These are phyloP conservation scores for Passer montanus DNA, from an alignment of 2,113 vertebrate species.

Conservation along the genomic window DNA sequence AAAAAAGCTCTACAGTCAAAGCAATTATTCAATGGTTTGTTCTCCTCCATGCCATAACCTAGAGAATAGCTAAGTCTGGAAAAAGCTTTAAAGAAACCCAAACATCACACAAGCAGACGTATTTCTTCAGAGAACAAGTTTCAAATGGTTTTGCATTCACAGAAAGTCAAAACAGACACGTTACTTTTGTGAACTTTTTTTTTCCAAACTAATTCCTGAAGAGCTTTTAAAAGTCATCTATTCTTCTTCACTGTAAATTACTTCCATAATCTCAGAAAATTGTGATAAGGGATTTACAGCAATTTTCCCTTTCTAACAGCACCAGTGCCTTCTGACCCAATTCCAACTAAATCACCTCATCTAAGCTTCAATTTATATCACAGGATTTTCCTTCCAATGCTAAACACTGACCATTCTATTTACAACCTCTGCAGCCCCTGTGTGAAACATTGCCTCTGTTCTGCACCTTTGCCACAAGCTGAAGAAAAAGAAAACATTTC, in stretches of 20 bases:
- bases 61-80: not conserved
- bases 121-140: constrained; percentile 1
- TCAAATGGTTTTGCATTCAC: not conserved
- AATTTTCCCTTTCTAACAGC: constrained; percentile 12
- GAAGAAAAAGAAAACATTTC: not conserved
- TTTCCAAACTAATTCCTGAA: not conserved
- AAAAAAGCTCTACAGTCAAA: not conserved
- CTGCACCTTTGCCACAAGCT: not conserved
- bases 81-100: not conserved
- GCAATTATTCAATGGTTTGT: not conserved
- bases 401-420: not conserved
- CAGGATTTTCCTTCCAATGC: not conserved
- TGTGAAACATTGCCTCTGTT: not conserved
- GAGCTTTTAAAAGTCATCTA: constrained; percentile 5
- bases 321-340: constrained; percentile 40
- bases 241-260: constrained; percentile 7
- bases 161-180: not conserved
- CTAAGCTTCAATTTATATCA: constrained; percentile 2
- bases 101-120: not conserved
- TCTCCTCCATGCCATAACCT: not conserved
- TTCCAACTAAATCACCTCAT: constrained; percentile 43
- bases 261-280: constrained; percentile 46
- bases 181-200: not conserved
- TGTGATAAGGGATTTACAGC: constrained; percentile 32
- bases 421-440: not conserved